Conservation (phyloP, 1,140 invertebrate species). For the Lerema accius region DNA sequence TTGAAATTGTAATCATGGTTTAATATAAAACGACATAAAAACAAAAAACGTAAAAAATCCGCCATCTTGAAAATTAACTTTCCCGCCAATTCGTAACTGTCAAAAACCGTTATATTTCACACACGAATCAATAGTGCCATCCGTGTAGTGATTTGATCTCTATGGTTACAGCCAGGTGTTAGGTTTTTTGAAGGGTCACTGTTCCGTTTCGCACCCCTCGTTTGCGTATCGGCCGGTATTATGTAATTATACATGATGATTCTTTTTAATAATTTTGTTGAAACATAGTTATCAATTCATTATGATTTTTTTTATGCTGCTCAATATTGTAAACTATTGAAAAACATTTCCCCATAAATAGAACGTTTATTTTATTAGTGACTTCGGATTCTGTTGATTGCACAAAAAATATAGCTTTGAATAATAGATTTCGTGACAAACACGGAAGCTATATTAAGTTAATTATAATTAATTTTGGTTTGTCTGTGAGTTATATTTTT, state of each 20-base stretch:
- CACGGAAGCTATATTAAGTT: slow-evolving; percentile 1
- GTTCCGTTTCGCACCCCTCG: slow-evolving; percentile 49
- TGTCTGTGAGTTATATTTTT: neutral
- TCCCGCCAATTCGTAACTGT: too few relatives aligned
- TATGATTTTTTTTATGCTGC: too few relatives aligned
- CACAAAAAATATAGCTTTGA: too few relatives aligned
- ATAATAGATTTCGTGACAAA: neutral
- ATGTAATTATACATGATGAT: slow-evolving; percentile 39
- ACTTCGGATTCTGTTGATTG: too few relatives aligned
- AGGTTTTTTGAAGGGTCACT: slow-evolving; percentile 54
- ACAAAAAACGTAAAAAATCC: too few relatives aligned
- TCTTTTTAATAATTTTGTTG: neutral
- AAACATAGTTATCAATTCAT: neutral
- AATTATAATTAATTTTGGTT: neutral
- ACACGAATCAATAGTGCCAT: slow-evolving; percentile 57
- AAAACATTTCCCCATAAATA: too few relatives aligned
- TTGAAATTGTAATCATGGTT: too few relatives aligned
- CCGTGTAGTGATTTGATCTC: slow-evolving; percentile 77
- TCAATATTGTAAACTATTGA: too few relatives aligned
- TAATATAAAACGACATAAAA: too few relatives aligned
- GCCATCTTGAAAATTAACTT: slow-evolving; percentile 1
- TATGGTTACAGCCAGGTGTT: slow-evolving; percentile 79
- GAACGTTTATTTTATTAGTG: too few relatives aligned
- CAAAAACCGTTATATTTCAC: slow-evolving; percentile 62
- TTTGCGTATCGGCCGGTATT: slow-evolving; percentile 20